Evolutionary conservation across 2,113 vertebrate genomes (phyloP).

Genomic region (Crotalus viridis): DNA sequence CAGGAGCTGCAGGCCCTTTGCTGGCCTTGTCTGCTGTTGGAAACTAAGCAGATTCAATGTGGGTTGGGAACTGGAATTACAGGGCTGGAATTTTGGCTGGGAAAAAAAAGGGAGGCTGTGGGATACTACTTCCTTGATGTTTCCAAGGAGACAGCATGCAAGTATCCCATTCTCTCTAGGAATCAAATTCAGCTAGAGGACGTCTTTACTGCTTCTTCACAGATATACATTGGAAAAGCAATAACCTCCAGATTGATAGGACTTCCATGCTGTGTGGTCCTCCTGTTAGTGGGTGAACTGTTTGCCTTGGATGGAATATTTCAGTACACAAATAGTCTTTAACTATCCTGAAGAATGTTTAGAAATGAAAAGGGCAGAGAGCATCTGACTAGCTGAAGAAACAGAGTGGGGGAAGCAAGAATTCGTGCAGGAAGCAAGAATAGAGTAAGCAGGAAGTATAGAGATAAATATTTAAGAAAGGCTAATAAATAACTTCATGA

Average conservation of each 20-base stretch:
- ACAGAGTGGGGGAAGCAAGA: neutral
- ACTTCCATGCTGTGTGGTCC: too few species aligned
- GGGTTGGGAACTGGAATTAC: neutral
- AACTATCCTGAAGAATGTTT: neutral
- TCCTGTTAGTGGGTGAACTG: neutral
- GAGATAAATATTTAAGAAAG: neutral
- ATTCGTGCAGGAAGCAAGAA: neutral
- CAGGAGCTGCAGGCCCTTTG: neutral
- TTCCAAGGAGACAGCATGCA: neutral
- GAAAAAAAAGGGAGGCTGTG: fast-evolving
- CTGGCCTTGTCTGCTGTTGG: neutral
- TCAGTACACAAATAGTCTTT: neutral
- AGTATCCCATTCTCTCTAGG: neutral
- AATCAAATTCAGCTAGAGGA: neutral
- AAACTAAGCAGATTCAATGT: neutral
- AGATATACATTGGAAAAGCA: neutral
- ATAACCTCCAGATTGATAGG: neutral
- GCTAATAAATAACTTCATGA: neutral
- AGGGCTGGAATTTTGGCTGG: neutral
- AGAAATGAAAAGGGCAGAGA: neutral
- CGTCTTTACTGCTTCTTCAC: neutral
- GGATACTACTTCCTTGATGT: neutral
- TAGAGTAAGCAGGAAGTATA: neutral
- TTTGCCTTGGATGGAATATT: neutral
- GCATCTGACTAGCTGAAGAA: neutral